phyloP scores from a whole-genome alignment of 1,140 invertebrate genomes.

The Triops longicaudatus region DNA sequence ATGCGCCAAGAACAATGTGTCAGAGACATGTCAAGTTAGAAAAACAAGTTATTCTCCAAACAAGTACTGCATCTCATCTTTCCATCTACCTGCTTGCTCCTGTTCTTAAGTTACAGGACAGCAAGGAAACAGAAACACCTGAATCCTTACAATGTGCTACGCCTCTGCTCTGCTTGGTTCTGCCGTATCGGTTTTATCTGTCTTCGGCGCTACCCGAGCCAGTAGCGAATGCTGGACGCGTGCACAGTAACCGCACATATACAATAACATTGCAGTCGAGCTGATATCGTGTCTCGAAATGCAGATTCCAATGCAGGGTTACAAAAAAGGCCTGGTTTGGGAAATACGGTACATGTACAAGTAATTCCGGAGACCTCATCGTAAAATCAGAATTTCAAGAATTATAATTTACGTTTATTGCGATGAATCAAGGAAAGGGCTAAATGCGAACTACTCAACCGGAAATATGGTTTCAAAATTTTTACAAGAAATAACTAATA shows the following conservation, averaged over 20 bases:
- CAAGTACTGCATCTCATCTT: neutral
- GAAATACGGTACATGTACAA: no score
- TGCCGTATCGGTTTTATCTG: neutral
- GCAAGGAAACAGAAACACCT: neutral
- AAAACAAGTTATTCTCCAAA: neutral
- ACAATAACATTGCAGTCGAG: neutral
- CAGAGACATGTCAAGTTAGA: conserved; percentile 1
- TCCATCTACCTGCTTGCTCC: conserved; percentile 5
- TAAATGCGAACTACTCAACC: no score
- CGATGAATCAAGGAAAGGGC: no score
- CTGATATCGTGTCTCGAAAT: neutral
- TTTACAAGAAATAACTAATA: no score
- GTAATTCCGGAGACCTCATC: no score
- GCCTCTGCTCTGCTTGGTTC: neutral
- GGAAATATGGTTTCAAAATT: no score
- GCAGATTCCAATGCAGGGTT: neutral
- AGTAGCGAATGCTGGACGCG: neutral
- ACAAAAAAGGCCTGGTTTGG: neutral
- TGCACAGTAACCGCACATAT: conserved; percentile 1
- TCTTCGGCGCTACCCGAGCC: neutral
- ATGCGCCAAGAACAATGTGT: neutral
- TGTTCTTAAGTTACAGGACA: neutral
- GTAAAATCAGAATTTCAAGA: no score
- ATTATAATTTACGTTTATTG: no score
- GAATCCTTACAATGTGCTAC: neutral